Percentiles rank a stretch among this genome's conserved stretches.
Conservation (phyloP, 2,797 vertebrate species). For the Paramormyrops hopkinsi region DNA sequence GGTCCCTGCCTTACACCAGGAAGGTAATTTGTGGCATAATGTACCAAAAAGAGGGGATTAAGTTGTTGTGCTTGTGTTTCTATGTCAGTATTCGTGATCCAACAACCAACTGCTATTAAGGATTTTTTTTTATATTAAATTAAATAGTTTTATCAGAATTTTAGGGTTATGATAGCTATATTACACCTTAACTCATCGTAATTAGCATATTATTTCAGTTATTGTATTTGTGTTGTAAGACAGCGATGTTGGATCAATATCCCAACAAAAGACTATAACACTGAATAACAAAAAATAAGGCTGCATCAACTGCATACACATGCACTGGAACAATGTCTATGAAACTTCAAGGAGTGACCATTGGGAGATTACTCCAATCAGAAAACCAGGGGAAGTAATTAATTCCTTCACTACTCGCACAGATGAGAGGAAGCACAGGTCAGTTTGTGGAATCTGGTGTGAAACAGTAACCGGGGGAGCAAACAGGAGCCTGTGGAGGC, state of each 20-base stretch:
- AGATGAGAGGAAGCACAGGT: constrained; percentile 25
- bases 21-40: not conserved
- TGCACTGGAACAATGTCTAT: constrained; percentile 34
- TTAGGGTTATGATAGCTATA: not conserved
- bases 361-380: constrained; percentile 36
- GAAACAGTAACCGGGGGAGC: constrained; percentile 7
- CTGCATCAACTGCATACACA: constrained; percentile 24
- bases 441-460: constrained; percentile 8
- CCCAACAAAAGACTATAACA: not conserved
- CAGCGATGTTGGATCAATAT: not conserved
- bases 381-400: constrained; percentile 33
- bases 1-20: not conserved
- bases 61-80: not conserved
- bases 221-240: not conserved
- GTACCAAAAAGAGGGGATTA: not conserved
- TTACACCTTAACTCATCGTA: not conserved
- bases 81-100: not conserved
- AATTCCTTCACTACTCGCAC: constrained; percentile 33
- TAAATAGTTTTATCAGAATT: not conserved
- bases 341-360: constrained; percentile 22
- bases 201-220: not conserved
- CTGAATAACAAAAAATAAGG: not conserved
- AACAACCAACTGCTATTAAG: not conserved
- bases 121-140: not conserved
- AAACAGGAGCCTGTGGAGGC: not conserved